phyloP scores from a whole-genome alignment of 2,888 invertebrate species.

The Phania funesta region DNA sequence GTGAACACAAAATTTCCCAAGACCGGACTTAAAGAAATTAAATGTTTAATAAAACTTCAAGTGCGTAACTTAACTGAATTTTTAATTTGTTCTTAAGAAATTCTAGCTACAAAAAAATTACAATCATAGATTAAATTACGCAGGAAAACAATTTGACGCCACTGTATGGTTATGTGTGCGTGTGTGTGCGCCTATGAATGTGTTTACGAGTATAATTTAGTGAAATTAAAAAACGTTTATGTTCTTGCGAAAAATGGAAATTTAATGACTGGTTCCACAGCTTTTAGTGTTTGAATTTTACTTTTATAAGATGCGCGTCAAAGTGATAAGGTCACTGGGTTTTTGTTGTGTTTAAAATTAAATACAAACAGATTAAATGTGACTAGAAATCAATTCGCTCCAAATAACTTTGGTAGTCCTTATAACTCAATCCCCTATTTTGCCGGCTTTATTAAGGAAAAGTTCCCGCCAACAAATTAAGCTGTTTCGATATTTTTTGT shows the following conservation, averaged over 20 bases:
- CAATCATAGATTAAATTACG: constrained; percentile 33
- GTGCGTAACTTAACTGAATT: not conserved
- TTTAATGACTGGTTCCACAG: not conserved
- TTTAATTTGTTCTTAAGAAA: constrained; percentile 26
- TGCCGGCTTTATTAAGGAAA: no score
- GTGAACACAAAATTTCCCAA: not conserved
- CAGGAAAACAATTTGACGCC: constrained; percentile 8
- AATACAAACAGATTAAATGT: not conserved
- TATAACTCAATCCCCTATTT: no score
- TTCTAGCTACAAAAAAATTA: not conserved
- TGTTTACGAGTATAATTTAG: not conserved
- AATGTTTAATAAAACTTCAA: not conserved
- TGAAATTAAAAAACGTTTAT: not conserved
- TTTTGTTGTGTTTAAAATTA: not conserved
- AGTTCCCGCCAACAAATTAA: no score
- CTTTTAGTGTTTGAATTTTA: not conserved
- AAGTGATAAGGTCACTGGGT: constrained; percentile 5
- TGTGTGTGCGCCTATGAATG: not conserved
- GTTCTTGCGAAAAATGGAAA: not conserved
- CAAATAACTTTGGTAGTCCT: no score
- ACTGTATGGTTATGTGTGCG: not conserved
- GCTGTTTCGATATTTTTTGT: no score
- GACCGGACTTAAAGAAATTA: not conserved
- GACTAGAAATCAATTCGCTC: no score
- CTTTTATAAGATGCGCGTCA: not conserved